Evolutionary conservation across 2,797 vertebrate genomes (phyloP), one percentile per base, ranked within the genome.

Genomic region (Somateria mollissima): DNA sequence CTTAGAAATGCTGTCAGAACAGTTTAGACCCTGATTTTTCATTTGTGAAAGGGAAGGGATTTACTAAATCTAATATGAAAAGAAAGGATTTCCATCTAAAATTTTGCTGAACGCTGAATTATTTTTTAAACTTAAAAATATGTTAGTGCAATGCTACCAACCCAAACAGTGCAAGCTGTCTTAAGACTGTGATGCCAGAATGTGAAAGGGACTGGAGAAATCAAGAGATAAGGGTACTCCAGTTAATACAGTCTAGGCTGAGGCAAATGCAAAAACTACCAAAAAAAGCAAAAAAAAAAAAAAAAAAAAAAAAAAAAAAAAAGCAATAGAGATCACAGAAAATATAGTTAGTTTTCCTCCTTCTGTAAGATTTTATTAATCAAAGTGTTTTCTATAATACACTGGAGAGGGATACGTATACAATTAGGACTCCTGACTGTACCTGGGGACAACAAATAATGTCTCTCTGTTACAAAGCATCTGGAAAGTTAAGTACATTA

Each of bases 1-100:
- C 76, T 72, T 49, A 60, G 77, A 89, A 82, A 87, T 47, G 86
- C 91, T 97, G 91, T 95, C 95, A 95, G 81, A 84, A 84, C 41
- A 93, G 90, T 89, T 96, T 77, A 96, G 92, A 49, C 13, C 65
- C 49, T 67, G 86, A 73, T 74, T 93, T 82, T 78, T 92, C 73
- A 78, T 72, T 61, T 82, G 89, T 80, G 70, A 92, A 94, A 88
- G 58, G 84, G 24, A 95, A 83, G 76, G 94, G 93, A 94, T 94
- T 96, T 94, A 87, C 61, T 93, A 90, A 89, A 90, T 84, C 86
- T 94, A 77, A 92, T 24, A 49, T 93, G 92, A 97, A 95, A 95
- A 94, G 90, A 92, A 79, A 88, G 92, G 82, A 90, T 87, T 94
- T 94, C 89, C 37, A 84, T 85, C 49, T 76, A 56, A 81, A 22